A percentile compares a stretch with the other conserved stretches of the same genome.
These are phyloP conservation scores for Selenia dentaria DNA, from an alignment of 2,888 invertebrate genomes.

Conservation along the genomic window DNA sequence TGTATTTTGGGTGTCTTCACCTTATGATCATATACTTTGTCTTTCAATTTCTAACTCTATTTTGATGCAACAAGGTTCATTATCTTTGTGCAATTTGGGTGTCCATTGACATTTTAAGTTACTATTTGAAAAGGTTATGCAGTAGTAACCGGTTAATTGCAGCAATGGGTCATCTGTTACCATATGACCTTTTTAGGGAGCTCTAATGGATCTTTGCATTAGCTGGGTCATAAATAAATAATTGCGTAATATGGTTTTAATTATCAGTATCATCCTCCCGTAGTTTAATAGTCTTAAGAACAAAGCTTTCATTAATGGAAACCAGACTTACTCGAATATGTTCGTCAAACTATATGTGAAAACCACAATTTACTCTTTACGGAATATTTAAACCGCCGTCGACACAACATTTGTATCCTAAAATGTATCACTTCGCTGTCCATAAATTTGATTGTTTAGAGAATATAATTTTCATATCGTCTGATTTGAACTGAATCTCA, in stretches of 20 bases:
- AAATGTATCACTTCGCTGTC: too few species aligned
- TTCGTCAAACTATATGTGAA: too few species aligned
- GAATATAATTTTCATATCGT: too few species aligned
- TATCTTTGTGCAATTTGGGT: conserved; percentile 8
- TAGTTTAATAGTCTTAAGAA: too few species aligned
- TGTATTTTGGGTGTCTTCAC: neutral
- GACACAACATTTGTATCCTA: too few species aligned
- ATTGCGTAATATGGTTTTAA: neutral
- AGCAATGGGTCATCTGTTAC: conserved; percentile 29
- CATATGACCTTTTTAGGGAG: conserved; percentile 27
- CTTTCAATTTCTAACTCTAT: conserved; percentile 13
- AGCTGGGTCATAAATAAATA: conserved; percentile 6
- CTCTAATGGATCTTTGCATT: conserved; percentile 23
- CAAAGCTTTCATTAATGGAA: too few species aligned
- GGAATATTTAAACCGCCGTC: too few species aligned
- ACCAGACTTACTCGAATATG: too few species aligned
- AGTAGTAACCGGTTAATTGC: conserved; percentile 36
- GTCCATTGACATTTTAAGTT: conserved; percentile 33
- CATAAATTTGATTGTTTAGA: too few species aligned
- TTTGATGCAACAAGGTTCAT: conserved; percentile 11
- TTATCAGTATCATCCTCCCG: too few species aligned
- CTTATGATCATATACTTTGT: neutral
- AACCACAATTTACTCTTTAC: too few species aligned
- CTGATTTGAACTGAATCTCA: too few species aligned
- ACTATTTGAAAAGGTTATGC: conserved; percentile 34